Base-by-base conservation (phyloP, 92 coral and sea anemone genomes). In the Siderastrea siderea region DNA sequence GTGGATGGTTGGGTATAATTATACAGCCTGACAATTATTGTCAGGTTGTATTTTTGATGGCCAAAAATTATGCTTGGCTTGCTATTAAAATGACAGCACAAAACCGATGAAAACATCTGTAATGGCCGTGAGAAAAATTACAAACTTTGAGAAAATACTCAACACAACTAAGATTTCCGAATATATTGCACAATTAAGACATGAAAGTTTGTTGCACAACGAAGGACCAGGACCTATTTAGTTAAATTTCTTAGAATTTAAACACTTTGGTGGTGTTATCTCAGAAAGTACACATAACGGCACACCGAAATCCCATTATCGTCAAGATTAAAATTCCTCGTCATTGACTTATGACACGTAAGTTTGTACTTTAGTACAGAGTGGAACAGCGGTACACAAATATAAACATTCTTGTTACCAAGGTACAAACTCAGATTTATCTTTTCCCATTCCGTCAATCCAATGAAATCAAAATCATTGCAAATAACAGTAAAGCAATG, bases 261-360 rank as follows among this genome's bases (percentile, higher is more conserved):
- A 5, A 13, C n/a, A 11, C 38, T 14, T 71, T 68, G 50, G 10
- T 15, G 46, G n/a, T 12, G 73, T 47, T 11, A 44, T 7, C 44
- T 44, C 50, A 9, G 45, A 8, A 5, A 68, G 38, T 3, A 52
- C 2, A 15, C 0, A 51, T 12, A 71, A 67, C 10, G 76, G 58
- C 58, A 38, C 10, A 80, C 16, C 26, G 64, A 66, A 80, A 82
- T 71, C 47, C 77, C 86, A 82, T 69, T 60, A 70, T 69, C 77
- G 77, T 55, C 70, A 82, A 47, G 68, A 10, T 49, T 81, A 44
- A 67, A 79, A 63, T 68, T 81, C 67, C 3, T 68, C 52, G 4
- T 9, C 16, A 15, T 5, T 81, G 52, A 45, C n/a, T 8, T 69
- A 8, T 61, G 75, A 70, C 68, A 53, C 70, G 47, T 15, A 81